These are phyloP conservation scores for Rostratula benghalensis DNA, from an alignment of 2,113 vertebrate species.

Conservation along the genomic window DNA sequence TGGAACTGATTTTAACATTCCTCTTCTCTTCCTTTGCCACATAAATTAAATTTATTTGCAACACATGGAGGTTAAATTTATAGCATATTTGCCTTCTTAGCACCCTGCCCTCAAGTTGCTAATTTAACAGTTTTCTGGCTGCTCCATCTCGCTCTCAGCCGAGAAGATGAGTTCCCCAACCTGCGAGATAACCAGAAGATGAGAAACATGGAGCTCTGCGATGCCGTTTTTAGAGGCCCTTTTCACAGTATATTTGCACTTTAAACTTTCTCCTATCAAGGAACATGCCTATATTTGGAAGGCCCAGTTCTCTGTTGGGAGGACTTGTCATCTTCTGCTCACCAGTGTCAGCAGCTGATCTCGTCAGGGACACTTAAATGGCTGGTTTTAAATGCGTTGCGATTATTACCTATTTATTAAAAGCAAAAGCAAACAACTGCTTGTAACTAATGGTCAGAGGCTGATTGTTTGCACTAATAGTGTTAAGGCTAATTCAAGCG, in stretches of 20 bases:
- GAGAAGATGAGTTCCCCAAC: background rate
- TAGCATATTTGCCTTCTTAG: slow-evolving; percentile 26
- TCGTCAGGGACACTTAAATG: background rate
- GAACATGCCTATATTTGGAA: slow-evolving; percentile 19
- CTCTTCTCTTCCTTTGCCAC: slow-evolving; percentile 15
- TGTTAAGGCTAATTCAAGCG: slow-evolving; percentile 27
- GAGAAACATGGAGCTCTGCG: background rate
- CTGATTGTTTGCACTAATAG: background rate
- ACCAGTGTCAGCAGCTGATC: background rate
- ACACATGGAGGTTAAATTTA: slow-evolving; percentile 2
- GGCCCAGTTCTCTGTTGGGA: background rate
- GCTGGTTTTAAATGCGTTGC: slow-evolving; percentile 38
- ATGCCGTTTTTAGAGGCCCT: slow-evolving; percentile 13
- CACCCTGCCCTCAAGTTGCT: slow-evolving; percentile 21
- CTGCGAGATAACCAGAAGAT: slow-evolving; percentile 23
- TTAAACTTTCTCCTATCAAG: slow-evolving; percentile 1
- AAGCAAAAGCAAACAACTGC: slow-evolving; percentile 10
- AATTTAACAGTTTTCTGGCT: slow-evolving; percentile 30
- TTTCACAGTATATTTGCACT: slow-evolving; percentile 24
- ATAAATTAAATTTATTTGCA: slow-evolving; percentile 17
- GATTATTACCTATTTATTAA: slow-evolving; percentile 21
- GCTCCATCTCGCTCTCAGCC: background rate
- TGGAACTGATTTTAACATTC: background rate
- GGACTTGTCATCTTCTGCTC: slow-evolving; percentile 28
- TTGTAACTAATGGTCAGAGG: slow-evolving; percentile 6